phyloP scores from a whole-genome alignment of 2,888 invertebrate genomes.

The Scaptomyza parva region DNA sequence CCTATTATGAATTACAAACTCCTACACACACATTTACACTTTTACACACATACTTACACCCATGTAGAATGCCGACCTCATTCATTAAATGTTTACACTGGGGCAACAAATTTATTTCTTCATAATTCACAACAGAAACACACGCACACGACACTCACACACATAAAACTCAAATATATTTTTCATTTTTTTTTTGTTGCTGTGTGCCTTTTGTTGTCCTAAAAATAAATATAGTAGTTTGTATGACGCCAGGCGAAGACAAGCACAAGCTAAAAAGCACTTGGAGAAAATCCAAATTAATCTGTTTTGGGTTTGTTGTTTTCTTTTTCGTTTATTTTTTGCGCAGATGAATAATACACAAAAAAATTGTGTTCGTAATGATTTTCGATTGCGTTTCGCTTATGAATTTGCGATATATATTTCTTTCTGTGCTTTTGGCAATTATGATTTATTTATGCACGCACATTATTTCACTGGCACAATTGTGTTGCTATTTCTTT shows the following conservation, averaged over 20 bases:
- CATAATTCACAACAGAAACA: slow-evolving; percentile 60
- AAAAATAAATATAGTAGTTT: slow-evolving; percentile 70
- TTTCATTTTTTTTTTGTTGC: slow-evolving; percentile 33
- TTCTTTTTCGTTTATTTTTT: slow-evolving; percentile 22
- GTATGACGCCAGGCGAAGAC: slow-evolving; percentile 70
- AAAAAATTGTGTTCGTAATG: slow-evolving; percentile 37
- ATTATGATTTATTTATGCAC: slow-evolving; percentile 42
- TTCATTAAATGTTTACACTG: slow-evolving; percentile 67
- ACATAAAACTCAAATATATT: slow-evolving; percentile 15
- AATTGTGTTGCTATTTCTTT: slow-evolving; percentile 11
- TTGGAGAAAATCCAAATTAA: slow-evolving; percentile 73
- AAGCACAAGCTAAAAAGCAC: slow-evolving; percentile 36
- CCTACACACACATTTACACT: slow-evolving; percentile 24
- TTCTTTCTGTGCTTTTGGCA: slow-evolving; percentile 19
- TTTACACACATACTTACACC: neutral
- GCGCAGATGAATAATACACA: slow-evolving; percentile 41
- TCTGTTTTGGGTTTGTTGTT: slow-evolving; percentile 16
- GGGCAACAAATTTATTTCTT: slow-evolving; percentile 53
- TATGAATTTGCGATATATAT: slow-evolving; percentile 36
- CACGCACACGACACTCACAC: slow-evolving; percentile 28
- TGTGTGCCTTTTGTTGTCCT: slow-evolving; percentile 68
- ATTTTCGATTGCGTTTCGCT: slow-evolving; percentile 47
- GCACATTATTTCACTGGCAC: slow-evolving; percentile 40
- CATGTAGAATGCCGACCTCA: slow-evolving; percentile 33
- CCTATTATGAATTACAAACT: slow-evolving; percentile 45